Evolutionary conservation across 1,140 invertebrate species (phyloP).

Genomic region (Geopemphigus sp.): DNA sequence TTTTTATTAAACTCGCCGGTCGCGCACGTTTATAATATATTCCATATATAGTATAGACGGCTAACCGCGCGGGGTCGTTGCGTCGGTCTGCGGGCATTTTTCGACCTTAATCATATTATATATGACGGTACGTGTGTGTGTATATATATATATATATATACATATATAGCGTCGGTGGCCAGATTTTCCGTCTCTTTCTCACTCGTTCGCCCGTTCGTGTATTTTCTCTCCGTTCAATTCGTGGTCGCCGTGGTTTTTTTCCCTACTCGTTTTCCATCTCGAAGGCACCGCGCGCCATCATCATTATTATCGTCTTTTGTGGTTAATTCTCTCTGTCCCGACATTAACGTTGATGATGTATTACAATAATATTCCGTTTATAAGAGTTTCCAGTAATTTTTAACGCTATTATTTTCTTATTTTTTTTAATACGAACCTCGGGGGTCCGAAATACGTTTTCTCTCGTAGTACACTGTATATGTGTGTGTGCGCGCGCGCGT

Average conservation of each 20-base stretch:
- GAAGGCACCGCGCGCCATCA: constrained; percentile 20
- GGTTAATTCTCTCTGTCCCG: constrained; percentile 39
- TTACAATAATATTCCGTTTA: constrained; percentile 38
- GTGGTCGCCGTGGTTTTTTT: constrained; percentile 34
- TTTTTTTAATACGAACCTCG: neutral
- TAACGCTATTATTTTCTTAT: constrained; percentile 30
- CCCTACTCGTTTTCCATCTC: constrained; percentile 29
- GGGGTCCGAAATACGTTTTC: constrained; percentile 18
- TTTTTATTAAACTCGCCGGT: constrained; percentile 21
- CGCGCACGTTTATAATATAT: constrained; percentile 38
- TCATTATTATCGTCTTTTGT: constrained; percentile 15
- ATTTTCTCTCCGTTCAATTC: constrained; percentile 30
- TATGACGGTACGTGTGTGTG: neutral
- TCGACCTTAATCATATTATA: constrained; percentile 28
- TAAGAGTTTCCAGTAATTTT: constrained; percentile 31
- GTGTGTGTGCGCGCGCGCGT: neutral
- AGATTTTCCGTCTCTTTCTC: constrained; percentile 31
- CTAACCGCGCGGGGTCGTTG: constrained; percentile 10
- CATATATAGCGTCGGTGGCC: constrained; percentile 14
- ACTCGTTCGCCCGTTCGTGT: constrained; percentile 14
- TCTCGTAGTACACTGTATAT: neutral
- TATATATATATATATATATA: neutral
- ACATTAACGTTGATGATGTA: constrained; percentile 37
- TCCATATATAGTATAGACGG: neutral
- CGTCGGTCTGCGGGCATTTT: constrained; percentile 40